A percentile compares a stretch with the other conserved stretches of the same genome.
These are phyloP conservation scores for Spinus olivaceus DNA, from an alignment of 2,797 vertebrate genomes.

Conservation along the genomic window DNA sequence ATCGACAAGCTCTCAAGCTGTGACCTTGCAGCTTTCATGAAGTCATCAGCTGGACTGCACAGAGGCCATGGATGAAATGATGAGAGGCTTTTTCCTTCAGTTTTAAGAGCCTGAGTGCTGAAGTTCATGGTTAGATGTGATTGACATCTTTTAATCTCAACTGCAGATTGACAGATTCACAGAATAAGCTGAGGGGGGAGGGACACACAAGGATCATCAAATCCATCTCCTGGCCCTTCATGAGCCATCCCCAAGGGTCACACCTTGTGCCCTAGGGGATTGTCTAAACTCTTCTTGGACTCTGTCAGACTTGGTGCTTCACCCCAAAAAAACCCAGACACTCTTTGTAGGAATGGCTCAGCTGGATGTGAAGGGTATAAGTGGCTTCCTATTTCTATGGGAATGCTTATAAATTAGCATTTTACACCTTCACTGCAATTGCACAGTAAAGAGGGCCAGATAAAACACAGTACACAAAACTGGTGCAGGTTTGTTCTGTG, in stretches of 20 bases:
- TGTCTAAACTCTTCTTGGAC: not conserved
- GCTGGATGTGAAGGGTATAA: not conserved
- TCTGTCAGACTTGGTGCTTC: not conserved
- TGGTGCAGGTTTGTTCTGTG: not conserved
- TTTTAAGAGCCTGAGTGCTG: not conserved
- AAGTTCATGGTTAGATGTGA: not conserved
- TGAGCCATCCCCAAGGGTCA: too few species aligned
- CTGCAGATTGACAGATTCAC: not conserved
- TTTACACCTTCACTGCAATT: not conserved
- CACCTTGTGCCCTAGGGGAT: accelerated
- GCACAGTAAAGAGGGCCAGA: not conserved
- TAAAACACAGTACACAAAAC: not conserved
- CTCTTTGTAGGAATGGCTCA: not conserved
- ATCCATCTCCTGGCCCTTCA: not conserved
- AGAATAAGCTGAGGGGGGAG: not conserved
- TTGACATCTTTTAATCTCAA: not conserved
- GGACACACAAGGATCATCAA: not conserved
- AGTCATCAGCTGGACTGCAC: not conserved
- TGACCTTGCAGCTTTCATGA: not conserved
- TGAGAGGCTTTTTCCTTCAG: not conserved
- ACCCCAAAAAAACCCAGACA: not conserved
- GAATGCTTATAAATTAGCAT: not conserved
- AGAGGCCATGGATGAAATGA: too few species aligned
- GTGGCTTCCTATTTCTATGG: not conserved
- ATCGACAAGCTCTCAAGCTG: not conserved